Conservation (phyloP, 2,113 vertebrate species). For the Cyprinus carpio region DNA sequence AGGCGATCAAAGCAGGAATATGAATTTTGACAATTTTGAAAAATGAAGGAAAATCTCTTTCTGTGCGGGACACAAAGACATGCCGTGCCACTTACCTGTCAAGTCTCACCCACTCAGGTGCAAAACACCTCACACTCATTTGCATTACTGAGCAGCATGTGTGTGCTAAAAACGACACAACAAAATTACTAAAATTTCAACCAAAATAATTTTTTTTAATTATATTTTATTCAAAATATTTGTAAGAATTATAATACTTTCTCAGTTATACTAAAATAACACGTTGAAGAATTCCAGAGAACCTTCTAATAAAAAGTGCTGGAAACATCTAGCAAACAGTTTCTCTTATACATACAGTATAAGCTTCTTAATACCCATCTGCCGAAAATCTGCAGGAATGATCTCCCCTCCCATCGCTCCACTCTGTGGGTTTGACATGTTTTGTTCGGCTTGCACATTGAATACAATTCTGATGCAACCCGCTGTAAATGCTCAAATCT, state of each 20-base stretch:
- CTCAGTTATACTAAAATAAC: too few species aligned
- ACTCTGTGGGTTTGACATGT: constrained; percentile 36
- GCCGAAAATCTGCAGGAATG: not conserved
- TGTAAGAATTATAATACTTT: too few species aligned
- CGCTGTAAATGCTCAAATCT: constrained; percentile 51
- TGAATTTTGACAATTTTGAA: constrained; percentile 5
- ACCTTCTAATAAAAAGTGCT: not conserved
- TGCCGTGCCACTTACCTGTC: constrained; percentile 56
- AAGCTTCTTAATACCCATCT: not conserved
- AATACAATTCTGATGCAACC: constrained; percentile 58
- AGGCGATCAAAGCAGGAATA: constrained; percentile 1
- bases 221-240: too few species aligned
- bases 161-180: not conserved
- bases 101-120: constrained; percentile 44
- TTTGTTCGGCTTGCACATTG: constrained; percentile 47
- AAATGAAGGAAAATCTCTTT: constrained; percentile 28
- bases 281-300: not conserved
- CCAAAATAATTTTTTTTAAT: too few species aligned
- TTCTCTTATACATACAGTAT: not conserved
- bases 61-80: constrained; percentile 40
- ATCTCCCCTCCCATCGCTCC: constrained; percentile 16
- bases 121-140: constrained; percentile 46
- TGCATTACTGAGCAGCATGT: constrained; percentile 49
- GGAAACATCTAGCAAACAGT: not conserved
- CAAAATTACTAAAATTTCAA: too few species aligned